Base-by-base conservation (phyloP, 2,113 vertebrate species). In the Alexandromys fortis region DNA sequence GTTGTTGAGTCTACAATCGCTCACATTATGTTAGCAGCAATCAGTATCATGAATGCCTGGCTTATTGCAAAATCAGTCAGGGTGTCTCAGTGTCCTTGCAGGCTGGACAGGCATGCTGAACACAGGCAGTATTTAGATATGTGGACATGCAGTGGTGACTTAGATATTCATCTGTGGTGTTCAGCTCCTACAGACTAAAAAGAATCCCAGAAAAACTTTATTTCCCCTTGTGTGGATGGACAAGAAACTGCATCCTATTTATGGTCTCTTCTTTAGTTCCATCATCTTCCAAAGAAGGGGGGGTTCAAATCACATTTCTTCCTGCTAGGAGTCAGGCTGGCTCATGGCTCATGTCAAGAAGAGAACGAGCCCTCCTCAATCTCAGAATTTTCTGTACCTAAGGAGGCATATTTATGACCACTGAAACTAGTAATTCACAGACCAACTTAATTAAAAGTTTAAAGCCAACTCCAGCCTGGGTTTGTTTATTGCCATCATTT, bases 31-130 rank as follows among this genome's bases (percentile, higher is more conserved):
- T 47, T 0, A 79, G 68, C 30, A 17, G 21, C 38, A 22, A 3
- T 21, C 16, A 11, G 16, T 92, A 85, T 35, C 30, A 9, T 13
- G 4, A 88, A 75, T 0, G 0, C 42, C 49, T 2, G 45, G 73
- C 35, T 70, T 30, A 42, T 0, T 61, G 67, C 38, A 13, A 30
- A 49, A 63, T 1, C 22, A 63, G 24, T 1, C 19, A 21, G 35
- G 72, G 33, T 63, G 17, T 26, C 0, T 0, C 67, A 28, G 24
- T 9, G 68, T 52, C 78, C 68, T 17, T 1, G 0, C 0, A 22
- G 45, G 26, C 12, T 0, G 0, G 22, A 19, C 12, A 7, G 65
- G 24, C 9, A 1, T 13, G 38, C 94, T 28, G 72, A 38, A 58
- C 26, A 8, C 76, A 28, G 8, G 8, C 21, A 24, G 12, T 61